Evolutionary conservation across 2,888 invertebrate species (phyloP).

Genomic region (Microctonus brassicae): DNA sequence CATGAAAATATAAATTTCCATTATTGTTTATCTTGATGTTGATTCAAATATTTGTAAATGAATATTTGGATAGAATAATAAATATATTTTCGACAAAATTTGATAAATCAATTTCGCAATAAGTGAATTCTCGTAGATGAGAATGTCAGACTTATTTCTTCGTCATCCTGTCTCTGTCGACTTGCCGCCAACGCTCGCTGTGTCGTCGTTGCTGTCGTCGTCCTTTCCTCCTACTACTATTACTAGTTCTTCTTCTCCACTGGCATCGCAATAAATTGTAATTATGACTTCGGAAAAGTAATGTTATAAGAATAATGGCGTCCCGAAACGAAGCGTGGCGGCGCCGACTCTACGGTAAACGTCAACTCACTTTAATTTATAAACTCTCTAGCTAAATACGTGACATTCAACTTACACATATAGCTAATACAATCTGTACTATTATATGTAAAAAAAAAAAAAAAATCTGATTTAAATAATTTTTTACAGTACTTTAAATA

Average conservation of each 20-base stretch:
- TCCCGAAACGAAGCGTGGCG: constrained; percentile 23
- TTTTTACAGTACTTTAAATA: no score
- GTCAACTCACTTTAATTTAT: constrained; percentile 20
- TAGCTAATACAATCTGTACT: background rate
- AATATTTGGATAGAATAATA: no score
- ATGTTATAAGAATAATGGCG: constrained; percentile 16
- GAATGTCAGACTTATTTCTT: constrained; percentile 7
- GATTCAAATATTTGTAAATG: no score
- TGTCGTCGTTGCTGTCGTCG: background rate
- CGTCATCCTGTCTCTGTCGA: background rate
- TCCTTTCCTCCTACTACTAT: background rate
- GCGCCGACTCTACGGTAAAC: constrained; percentile 20
- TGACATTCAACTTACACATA: background rate
- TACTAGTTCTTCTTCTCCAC: background rate
- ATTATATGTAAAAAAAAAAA: no score
- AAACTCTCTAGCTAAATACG: constrained; percentile 9
- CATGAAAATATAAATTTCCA: background rate
- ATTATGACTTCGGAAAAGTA: constrained; percentile 37
- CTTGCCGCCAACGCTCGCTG: background rate
- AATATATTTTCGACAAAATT: background rate
- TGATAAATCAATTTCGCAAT: constrained; percentile 25
- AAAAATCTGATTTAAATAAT: no score
- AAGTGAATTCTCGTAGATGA: constrained; percentile 28
- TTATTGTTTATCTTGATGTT: constrained; percentile 16
- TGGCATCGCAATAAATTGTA: constrained; percentile 32